Conservation (phyloP, 2,888 invertebrate genomes). For the Lithophane socia region DNA sequence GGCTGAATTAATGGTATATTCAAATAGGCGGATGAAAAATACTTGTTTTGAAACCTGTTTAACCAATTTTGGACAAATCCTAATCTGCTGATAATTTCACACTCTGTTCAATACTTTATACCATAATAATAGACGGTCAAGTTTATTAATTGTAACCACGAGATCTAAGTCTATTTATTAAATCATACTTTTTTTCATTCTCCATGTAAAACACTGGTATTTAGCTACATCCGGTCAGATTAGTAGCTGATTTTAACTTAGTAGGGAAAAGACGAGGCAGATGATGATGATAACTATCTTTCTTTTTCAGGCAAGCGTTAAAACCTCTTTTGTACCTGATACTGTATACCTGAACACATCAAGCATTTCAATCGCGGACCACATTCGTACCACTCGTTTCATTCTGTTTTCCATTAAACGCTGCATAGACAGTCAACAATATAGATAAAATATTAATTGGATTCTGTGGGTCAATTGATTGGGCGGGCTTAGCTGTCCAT, state of each 20-base stretch:
- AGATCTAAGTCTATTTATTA: neutral
- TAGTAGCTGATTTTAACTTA: neutral
- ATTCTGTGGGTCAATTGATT: slow-evolving; percentile 25
- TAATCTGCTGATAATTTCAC: neutral
- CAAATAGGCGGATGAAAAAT: neutral
- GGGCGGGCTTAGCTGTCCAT: slow-evolving; percentile 31
- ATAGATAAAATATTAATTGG: slow-evolving; percentile 44
- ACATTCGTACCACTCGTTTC: neutral
- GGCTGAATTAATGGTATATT: neutral
- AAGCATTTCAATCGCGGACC: slow-evolving; percentile 4
- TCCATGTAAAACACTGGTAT: no score
- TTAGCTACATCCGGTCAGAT: neutral
- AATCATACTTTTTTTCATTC: neutral
- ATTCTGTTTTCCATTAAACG: slow-evolving; percentile 20
- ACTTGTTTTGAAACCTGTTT: neutral
- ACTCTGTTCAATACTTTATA: neutral
- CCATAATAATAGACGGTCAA: no score
- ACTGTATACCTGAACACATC: neutral
- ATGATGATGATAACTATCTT: neutral
- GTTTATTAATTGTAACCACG: neutral
- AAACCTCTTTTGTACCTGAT: neutral
- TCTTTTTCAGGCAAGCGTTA: neutral
- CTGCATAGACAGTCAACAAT: slow-evolving; percentile 28
- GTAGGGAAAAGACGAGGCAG: neutral
- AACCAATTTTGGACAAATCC: neutral